Conservation (phyloP, 2,113 vertebrate species). For the Paracanthobrama guichenoti region DNA sequence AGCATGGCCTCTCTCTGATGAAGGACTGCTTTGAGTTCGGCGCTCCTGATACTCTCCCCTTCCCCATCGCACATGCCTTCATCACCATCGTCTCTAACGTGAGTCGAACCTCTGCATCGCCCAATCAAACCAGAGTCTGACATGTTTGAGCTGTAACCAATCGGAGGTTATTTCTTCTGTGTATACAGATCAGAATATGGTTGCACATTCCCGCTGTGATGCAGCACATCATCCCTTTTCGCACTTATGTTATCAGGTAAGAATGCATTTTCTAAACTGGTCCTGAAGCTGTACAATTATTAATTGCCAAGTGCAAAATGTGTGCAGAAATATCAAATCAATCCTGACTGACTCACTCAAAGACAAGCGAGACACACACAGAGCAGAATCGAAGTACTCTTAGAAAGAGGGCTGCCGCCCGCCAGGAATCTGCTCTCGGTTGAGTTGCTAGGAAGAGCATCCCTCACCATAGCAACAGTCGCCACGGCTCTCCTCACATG, state of each 20-base stretch:
- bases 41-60: slow-evolving; percentile 91
- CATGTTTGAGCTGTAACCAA: background rate
- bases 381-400: background rate
- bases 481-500: slow-evolving; percentile 69
- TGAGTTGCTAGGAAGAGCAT: slow-evolving; percentile 75
- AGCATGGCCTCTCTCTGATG: slow-evolving; percentile 98
- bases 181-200: slow-evolving; percentile 95
- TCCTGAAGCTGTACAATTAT: background rate
- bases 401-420: background rate
- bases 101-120: slow-evolving; percentile 66
- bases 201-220: slow-evolving; percentile 98
- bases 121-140: background rate
- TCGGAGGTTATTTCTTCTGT: background rate
- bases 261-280: background rate
- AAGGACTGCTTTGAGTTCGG: slow-evolving; percentile 98
- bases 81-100: slow-evolving; percentile 99
- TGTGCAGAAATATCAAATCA: background rate
- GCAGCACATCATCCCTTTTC: slow-evolving; percentile 99
- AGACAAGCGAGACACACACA: background rate
- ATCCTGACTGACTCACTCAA: background rate
- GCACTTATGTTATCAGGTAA: slow-evolving; percentile 96
- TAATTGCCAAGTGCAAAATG: background rate
- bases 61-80: slow-evolving; percentile 96
- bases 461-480: slow-evolving; percentile 72
- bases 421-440: background rate